Evolutionary conservation across 2,113 vertebrate genomes (phyloP), one percentile per base, ranked within the genome.

Genomic region (Eudyptes chrysolophus): DNA sequence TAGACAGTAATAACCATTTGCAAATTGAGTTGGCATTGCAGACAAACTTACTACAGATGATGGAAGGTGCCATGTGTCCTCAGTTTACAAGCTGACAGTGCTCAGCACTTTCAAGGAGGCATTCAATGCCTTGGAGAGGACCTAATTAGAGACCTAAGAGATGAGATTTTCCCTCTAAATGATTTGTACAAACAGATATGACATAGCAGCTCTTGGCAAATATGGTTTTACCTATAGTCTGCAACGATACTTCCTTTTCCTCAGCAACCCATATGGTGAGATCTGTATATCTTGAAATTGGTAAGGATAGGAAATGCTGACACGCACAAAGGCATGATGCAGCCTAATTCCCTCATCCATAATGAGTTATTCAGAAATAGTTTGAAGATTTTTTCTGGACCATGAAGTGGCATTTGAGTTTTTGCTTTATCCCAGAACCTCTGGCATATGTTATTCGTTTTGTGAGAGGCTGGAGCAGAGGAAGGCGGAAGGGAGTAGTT

Each of bases 221-320:
- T 75, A 36, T 2, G 11, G 22, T 80, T 96, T 79, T 72, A 68
- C 52, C 61, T 66, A 4, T 40, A 54, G 86, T 36, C 36, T 80
- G 38, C 62, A 69, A 30, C 0, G 8, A 64, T n/a, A 14, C 4
- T 61, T 83, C 22, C 11, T 68, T 74, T 69, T 44, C 36, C 44
- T 94, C 49, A 60, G 48, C n/a, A 84, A 26, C 24, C 13, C 15
- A 1, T 76, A 10, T 54, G 0, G 0, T n/a, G 40, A 61, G 54
- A 42, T 58, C 65, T 9, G 4, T 29, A 1, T 55, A 25, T 78
- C n/a, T 46, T 51, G 52, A 75, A 58, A 49, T 10, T 2, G 1
- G 24, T 76, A 29, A 86, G 36, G 26, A 18, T 0, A 32, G n/a
- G 57, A 77, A 66, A 61, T 44, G 36, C 75, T 69, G 62, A 29